Evolutionary conservation across 1,140 invertebrate genomes (phyloP), one percentile per base, ranked within the genome.

Genomic region (Drosophila subobscura): DNA sequence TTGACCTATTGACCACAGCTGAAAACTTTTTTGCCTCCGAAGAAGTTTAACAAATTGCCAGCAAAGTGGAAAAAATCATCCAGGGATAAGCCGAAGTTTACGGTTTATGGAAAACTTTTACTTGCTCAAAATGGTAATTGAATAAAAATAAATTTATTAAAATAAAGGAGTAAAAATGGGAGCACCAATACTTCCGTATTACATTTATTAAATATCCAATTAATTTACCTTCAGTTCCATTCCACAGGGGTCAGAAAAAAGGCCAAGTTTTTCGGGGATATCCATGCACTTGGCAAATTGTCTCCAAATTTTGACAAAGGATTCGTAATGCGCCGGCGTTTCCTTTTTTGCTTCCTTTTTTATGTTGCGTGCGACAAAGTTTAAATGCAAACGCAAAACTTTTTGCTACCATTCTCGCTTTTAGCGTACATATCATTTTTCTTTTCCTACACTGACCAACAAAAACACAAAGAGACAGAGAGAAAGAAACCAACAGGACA

Each of bases 341-440:
- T 72, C 52, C 51, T 46, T 56, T 47, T 66, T 50, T 61, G 47
- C 46, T 65, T 42, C 33, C 25, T 42, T 61, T 53, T 63, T 53
- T 44, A 22, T 33, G 46, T 22, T 45, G 47, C 33, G 47, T 25
- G 54, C 29, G 25, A 29, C 29, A 74, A 80, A 85, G 77, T 74
- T 85, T 61, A 77, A 86, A 73, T 53, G 58, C 37, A 60, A 79
- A 67, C 44, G 50, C 50, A 63, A 74, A 80, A 80, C 64, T 85
- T 84, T 84, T 77, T 77, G 56, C 54, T 57, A 47, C 56, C 63
- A 60, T 70, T 67, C 52, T 58, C 25, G 52, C 64, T 77, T 80
- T 85, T 76, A 70, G 41, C 46, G 53, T 66, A 45, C 49, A 74
- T 64, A 70, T 61, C 27, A 65, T 61, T 63, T 63, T 58, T 46